Conservation (phyloP, 2,888 invertebrate genomes). For the Drosophila stalkeri region DNA sequence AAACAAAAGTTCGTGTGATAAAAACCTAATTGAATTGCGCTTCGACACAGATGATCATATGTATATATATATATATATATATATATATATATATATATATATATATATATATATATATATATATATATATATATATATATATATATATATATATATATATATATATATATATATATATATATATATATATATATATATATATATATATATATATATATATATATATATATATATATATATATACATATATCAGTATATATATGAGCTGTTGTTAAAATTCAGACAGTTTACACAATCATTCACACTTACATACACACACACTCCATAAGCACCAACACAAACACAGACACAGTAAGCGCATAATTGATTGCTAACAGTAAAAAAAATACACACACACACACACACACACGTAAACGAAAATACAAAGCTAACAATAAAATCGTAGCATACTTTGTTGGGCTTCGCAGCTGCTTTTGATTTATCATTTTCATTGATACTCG, state of each 20-base stretch:
- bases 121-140: too few species aligned
- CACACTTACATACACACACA: constrained; percentile 16
- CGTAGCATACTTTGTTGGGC: constrained; percentile 80
- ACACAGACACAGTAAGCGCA: constrained; percentile 43
- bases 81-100: not conserved
- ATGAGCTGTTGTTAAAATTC: constrained; percentile 28
- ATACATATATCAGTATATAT: too few species aligned
- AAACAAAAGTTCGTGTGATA: constrained; percentile 7
- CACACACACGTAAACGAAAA: too few species aligned
- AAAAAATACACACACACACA: constrained; percentile 36
- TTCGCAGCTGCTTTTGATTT: constrained; percentile 63
- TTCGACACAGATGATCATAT: constrained; percentile 28
- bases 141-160: not conserved
- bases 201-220: not conserved
- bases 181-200: not conserved
- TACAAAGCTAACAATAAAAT: constrained; percentile 19
- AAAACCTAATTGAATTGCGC: constrained; percentile 46
- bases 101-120: not conserved
- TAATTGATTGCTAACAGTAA: constrained; percentile 62
- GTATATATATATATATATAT: not conserved
- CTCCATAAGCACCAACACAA: not conserved
- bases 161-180: not conserved
- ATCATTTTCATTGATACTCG: constrained; percentile 35
- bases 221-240: not conserved
- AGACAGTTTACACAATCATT: constrained; percentile 37